Conservation (phyloP, 2,797 vertebrate species). For the Tauraco hartlaubi region DNA sequence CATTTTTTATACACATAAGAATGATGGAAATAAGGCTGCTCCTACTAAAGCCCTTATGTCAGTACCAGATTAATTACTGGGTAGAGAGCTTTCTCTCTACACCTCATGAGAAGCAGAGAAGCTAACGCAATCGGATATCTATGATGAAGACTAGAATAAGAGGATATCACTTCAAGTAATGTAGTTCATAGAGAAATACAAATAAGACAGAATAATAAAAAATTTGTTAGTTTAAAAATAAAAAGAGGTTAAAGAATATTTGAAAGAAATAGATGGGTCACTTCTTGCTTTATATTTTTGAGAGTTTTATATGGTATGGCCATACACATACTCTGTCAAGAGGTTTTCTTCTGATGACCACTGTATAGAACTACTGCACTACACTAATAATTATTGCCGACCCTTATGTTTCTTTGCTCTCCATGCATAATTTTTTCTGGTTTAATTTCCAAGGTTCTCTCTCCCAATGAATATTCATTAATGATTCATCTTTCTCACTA, state of each 20-base stretch:
- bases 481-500: neutral
- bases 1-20: neutral
- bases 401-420: neutral
- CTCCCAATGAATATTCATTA: conserved; percentile 11
- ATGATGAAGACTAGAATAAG: neutral
- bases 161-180: neutral
- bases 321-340: neutral
- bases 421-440: neutral
- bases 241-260: neutral
- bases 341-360: neutral
- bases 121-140: neutral
- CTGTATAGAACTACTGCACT: neutral
- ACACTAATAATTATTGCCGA: neutral
- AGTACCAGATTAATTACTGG: neutral
- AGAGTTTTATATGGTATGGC: neutral
- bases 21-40: neutral
- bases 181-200: neutral
- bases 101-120: neutral
- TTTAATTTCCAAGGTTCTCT: neutral
- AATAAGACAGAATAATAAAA: neutral
- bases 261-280: neutral
- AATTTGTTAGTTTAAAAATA: neutral
- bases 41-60: neutral
- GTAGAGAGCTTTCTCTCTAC: neutral
- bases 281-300: neutral